phyloP scores from a whole-genome alignment of 2,797 vertebrate species.

The Babyrousa celebensis region DNA sequence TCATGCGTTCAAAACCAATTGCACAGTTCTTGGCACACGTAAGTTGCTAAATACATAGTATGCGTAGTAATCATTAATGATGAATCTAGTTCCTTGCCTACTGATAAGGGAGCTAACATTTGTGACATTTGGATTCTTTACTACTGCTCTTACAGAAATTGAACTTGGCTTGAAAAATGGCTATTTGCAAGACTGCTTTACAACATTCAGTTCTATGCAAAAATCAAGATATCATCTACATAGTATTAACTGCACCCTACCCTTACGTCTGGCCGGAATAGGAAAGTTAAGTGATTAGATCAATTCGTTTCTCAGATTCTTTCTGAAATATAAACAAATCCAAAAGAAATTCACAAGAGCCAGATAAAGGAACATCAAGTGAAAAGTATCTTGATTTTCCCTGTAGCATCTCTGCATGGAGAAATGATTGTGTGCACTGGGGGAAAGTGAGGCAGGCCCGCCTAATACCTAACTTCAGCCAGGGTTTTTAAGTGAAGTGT shows the following conservation, averaged over 20 bases:
- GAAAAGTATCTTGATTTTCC: constrained; percentile 64
- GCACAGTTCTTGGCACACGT: constrained; percentile 45
- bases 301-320: constrained; percentile 40
- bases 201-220: constrained; percentile 49
- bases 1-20: not conserved
- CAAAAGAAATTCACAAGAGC: constrained; percentile 38
- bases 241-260: not conserved
- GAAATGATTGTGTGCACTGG: constrained; percentile 39
- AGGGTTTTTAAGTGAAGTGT: constrained; percentile 41
- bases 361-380: constrained; percentile 67
- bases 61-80: constrained; percentile 68
- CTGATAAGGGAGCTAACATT: constrained; percentile 55
- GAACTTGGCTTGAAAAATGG: constrained; percentile 52
- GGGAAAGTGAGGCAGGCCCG: not conserved
- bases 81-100: constrained; percentile 56
- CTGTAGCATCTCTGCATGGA: not conserved
- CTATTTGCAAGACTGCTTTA: constrained; percentile 64
- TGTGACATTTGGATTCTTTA: constrained; percentile 63
- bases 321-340: constrained; percentile 66
- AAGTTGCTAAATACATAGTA: constrained; percentile 29
- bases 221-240: constrained; percentile 51
- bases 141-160: constrained; percentile 59
- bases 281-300: constrained; percentile 53
- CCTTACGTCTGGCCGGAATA: not conserved
- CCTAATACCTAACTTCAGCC: constrained; percentile 30